A percentile compares a stretch with the other conserved stretches of the same genome.
phyloP scores from a whole-genome alignment of 2,797 vertebrate genomes.

The Apogon hyalosoma region DNA sequence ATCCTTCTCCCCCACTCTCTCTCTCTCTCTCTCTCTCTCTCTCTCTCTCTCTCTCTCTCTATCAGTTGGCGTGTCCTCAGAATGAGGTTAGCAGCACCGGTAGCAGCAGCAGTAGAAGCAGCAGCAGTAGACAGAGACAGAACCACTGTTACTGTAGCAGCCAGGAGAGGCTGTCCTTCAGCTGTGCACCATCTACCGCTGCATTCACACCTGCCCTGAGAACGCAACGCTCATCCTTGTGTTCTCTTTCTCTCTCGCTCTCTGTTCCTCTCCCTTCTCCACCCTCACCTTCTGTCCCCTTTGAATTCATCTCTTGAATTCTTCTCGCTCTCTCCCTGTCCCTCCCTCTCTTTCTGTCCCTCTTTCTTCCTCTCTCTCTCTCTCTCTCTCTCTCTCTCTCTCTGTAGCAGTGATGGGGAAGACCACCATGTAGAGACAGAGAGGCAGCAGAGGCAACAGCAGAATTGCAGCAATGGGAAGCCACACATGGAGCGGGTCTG shows the following conservation, averaged over 20 bases:
- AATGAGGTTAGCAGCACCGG: slow-evolving; percentile 76
- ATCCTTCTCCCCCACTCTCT: slow-evolving; percentile 43
- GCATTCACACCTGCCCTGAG: slow-evolving; percentile 69
- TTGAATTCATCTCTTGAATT: slow-evolving; percentile 59
- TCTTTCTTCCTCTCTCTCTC: slow-evolving; percentile 52
- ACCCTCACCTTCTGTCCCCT: slow-evolving; percentile 64
- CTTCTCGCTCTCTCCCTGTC: slow-evolving; percentile 24
- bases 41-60: slow-evolving; percentile 35
- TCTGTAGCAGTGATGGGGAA: slow-evolving; percentile 89
- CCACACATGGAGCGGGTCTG: slow-evolving; percentile 91
- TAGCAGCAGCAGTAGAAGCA: slow-evolving; percentile 54
- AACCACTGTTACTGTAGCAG: slow-evolving; percentile 73
- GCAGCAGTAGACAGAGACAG: slow-evolving; percentile 65
- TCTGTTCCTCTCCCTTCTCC: slow-evolving; percentile 37
- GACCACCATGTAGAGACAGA: slow-evolving; percentile 95
- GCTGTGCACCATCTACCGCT: slow-evolving; percentile 65
- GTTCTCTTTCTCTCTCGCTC: slow-evolving; percentile 56
- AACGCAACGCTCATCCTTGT: slow-evolving; percentile 66
- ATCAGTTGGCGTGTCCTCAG: slow-evolving; percentile 70
- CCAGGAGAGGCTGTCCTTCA: slow-evolving; percentile 70
- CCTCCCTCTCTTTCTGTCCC: slow-evolving; percentile 15
- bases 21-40: slow-evolving; percentile 30
- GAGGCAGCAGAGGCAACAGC: slow-evolving; percentile 78
- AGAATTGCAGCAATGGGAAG: slow-evolving; percentile 89
- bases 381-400: slow-evolving; percentile 72